These are phyloP conservation scores for Eunapius fragilis DNA, from an alignment of 37 sponge, comb jelly and placozoan genomes.

Conservation along the genomic window DNA sequence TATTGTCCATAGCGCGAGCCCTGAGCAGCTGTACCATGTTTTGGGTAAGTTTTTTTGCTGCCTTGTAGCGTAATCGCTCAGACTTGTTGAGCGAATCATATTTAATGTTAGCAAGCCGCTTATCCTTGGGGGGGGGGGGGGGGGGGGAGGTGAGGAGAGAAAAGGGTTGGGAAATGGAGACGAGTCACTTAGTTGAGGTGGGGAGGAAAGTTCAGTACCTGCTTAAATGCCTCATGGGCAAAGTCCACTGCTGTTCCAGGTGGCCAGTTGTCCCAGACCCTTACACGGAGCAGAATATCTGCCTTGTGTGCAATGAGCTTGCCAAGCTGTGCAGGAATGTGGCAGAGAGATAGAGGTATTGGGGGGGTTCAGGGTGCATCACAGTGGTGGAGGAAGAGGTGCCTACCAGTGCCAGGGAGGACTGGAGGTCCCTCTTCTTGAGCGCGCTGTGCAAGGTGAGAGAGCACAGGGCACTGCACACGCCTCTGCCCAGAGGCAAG, in stretches of 20 bases:
- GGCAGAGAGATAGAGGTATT: not conserved
- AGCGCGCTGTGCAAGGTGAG: conserved; percentile 48
- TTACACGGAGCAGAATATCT: conserved; percentile 49
- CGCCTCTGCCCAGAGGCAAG: conserved; percentile 59
- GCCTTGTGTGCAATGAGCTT: conserved; percentile 57
- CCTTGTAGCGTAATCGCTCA: conserved; percentile 23
- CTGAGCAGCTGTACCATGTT: conserved; percentile 17
- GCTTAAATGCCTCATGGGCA: conserved; percentile 64
- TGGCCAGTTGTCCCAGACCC: conserved; percentile 20
- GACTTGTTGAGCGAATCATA: conserved; percentile 28
- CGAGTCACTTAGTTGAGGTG: too few species aligned
- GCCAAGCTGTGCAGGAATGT: conserved; percentile 2
- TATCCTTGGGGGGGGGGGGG: conserved; percentile 31
- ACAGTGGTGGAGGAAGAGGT: not conserved
- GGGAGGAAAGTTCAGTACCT: too few species aligned
- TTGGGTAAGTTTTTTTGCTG: conserved; percentile 24
- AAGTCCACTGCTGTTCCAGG: conserved; percentile 72
- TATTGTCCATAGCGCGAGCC: conserved; percentile 1
- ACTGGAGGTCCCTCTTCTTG: not conserved
- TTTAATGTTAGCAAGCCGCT: conserved; percentile 6
- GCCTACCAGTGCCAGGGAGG: conserved; percentile 34
- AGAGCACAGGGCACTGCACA: conserved; percentile 77
- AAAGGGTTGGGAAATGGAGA: too few species aligned
- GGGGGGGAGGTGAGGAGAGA: too few species aligned
- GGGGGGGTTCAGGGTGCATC: not conserved